Conservation (phyloP, 2,888 invertebrate species). For the Philaethria dido region DNA sequence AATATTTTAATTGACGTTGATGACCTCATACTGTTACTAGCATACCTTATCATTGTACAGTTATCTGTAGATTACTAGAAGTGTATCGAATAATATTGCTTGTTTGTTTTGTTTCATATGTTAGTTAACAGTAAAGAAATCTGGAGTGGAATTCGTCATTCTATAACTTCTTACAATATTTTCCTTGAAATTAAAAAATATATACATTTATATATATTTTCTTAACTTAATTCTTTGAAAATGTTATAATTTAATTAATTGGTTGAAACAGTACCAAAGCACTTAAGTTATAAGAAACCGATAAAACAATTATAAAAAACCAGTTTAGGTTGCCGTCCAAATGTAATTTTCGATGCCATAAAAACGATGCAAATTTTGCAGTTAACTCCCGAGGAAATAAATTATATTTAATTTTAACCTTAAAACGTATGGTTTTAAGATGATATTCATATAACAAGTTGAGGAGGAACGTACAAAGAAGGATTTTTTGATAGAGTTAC, state of each 20-base stretch:
- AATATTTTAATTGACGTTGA: not conserved
- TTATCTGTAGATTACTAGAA: constrained; percentile 5
- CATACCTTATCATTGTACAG: constrained; percentile 15
- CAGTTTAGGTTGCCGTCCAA: not conserved
- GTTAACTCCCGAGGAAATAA: not conserved
- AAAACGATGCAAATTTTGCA: constrained; percentile 2
- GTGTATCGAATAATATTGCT: constrained; percentile 2
- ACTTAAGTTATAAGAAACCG: not conserved
- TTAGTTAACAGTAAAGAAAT: not conserved
- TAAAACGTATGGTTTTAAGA: not conserved
- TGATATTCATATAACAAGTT: not conserved
- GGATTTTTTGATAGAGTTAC: not conserved
- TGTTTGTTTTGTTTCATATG: not conserved
- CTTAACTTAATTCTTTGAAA: too few species aligned
- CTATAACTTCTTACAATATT: not conserved
- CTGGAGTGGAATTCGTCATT: constrained; percentile 3
- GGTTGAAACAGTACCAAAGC: not conserved
- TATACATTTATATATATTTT: too few species aligned
- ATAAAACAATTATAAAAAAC: not conserved
- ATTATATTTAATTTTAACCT: not conserved
- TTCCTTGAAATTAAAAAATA: not conserved
- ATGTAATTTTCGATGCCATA: not conserved
- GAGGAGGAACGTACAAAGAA: not conserved
- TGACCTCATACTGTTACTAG: not conserved
- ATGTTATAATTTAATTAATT: not conserved